Evolutionary conservation across 2,888 invertebrate genomes (phyloP).

Genomic region (Mongoloraphidia duomilia): DNA sequence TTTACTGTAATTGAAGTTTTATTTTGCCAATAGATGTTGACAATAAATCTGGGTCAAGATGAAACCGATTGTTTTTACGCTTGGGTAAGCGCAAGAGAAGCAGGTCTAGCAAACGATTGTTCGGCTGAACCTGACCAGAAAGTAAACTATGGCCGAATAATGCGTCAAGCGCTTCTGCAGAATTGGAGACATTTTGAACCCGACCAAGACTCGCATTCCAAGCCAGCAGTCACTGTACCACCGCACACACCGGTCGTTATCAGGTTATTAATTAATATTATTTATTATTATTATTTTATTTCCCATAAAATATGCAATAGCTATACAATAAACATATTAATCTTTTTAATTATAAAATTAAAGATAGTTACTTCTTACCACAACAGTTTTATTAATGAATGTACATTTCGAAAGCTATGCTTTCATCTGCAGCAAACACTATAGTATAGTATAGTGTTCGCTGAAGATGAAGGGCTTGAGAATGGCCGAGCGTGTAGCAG

Average conservation of each 20-base stretch:
- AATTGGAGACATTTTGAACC: constrained; percentile 69
- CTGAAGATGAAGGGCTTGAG: no score
- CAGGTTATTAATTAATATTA: background rate
- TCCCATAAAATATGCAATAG: no score
- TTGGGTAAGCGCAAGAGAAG: constrained; percentile 95
- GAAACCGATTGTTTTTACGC: constrained; percentile 97
- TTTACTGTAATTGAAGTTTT: constrained; percentile 7
- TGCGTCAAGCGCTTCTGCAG: constrained; percentile 88
- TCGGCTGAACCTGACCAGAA: constrained; percentile 61
- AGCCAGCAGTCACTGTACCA: constrained; percentile 80
- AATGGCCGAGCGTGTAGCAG: no score
- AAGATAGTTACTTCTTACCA: no score
- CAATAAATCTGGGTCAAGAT: constrained; percentile 91
- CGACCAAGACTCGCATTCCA: constrained; percentile 58
- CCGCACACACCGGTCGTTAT: constrained; percentile 64
- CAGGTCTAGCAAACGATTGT: constrained; percentile 53
- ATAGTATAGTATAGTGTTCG: no score
- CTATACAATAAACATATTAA: no score
- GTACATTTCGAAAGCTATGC: no score
- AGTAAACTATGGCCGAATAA: constrained; percentile 90
- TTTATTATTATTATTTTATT: no score
- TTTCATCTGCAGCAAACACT: no score
- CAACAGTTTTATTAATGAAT: no score
- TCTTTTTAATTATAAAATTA: no score
- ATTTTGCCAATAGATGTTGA: constrained; percentile 58